A percentile compares a stretch with the other conserved stretches of the same genome.
Evolutionary conservation across 2,888 invertebrate genomes (phyloP).

Genomic region (Agapetus fuscipes): DNA sequence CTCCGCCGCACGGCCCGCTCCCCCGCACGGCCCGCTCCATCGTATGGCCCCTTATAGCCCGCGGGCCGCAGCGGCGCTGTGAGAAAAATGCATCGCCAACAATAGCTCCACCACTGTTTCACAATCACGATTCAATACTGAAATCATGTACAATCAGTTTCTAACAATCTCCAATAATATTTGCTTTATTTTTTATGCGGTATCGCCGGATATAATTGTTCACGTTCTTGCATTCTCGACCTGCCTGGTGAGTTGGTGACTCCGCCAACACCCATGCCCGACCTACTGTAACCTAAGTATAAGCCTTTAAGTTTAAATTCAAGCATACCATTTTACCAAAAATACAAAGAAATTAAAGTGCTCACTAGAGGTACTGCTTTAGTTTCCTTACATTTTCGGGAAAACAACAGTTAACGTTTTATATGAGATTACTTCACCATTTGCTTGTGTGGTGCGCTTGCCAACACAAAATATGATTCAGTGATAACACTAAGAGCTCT

Average conservation of each 20-base stretch:
- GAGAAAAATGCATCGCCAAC: constrained; percentile 14
- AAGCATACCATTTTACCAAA: too few relatives aligned
- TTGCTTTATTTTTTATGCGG: constrained; percentile 15
- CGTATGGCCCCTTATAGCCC: too few relatives aligned
- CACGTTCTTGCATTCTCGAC: constrained; percentile 17
- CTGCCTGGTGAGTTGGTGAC: constrained; percentile 3
- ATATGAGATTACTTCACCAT: too few relatives aligned
- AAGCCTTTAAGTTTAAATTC: too few relatives aligned
- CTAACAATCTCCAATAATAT: constrained; percentile 19
- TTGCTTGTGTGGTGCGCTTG: too few relatives aligned
- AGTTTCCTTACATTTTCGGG: too few relatives aligned
- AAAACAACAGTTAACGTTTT: too few relatives aligned
- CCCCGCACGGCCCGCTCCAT: too few relatives aligned
- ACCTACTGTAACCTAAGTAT: not conserved
- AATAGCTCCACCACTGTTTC: constrained; percentile 13
- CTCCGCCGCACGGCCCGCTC: too few relatives aligned
- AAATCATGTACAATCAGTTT: constrained; percentile 21
- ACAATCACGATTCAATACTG: constrained; percentile 20
- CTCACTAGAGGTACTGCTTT: too few relatives aligned
- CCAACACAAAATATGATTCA: not conserved
- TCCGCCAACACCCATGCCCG: constrained; percentile 3
- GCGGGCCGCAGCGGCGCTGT: constrained; percentile 5
- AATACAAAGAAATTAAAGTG: too few relatives aligned
- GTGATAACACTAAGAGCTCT: not conserved
- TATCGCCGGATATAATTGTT: constrained; percentile 18